Evolutionary conservation across 64 coral and sea anemone species (phyloP).

Genomic region (Stichodactyla helianthus): DNA sequence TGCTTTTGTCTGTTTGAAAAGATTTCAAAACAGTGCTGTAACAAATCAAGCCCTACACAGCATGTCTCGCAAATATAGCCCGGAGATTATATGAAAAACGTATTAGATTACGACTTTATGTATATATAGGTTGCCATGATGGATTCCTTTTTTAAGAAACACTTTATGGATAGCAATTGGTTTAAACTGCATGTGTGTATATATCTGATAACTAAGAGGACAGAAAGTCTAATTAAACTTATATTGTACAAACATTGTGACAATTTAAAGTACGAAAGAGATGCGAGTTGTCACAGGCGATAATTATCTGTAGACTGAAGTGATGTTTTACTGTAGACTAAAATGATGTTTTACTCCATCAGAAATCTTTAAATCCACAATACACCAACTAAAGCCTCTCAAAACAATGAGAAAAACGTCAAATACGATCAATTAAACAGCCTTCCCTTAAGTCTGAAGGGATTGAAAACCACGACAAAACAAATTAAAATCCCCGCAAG

Average conservation of each 20-base stretch:
- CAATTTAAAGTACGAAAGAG: slow-evolving; percentile 12
- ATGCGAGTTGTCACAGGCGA: not conserved
- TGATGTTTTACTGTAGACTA: not conserved
- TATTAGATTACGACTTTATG: too few species aligned
- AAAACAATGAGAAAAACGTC: not conserved
- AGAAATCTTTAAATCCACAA: not conserved
- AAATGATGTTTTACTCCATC: not conserved
- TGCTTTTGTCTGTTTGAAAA: too few species aligned
- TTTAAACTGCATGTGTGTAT: not conserved
- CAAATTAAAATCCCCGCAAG: not conserved
- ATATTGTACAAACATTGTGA: slow-evolving; percentile 20
- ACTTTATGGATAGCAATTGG: not conserved
- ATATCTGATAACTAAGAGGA: not conserved
- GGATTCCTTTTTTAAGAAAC: not conserved
- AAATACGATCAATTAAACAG: not conserved
- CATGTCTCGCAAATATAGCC: too few species aligned
- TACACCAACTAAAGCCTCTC: not conserved
- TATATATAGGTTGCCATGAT: not conserved
- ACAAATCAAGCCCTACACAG: too few species aligned
- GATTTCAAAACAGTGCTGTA: too few species aligned
- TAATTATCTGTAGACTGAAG: not conserved
- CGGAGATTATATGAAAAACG: too few species aligned
- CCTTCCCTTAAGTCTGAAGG: not conserved
- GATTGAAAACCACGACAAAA: not conserved
- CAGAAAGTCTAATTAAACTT: not conserved